phyloP scores from a whole-genome alignment of 2,888 invertebrate genomes.

The Geophilus truncorum region DNA sequence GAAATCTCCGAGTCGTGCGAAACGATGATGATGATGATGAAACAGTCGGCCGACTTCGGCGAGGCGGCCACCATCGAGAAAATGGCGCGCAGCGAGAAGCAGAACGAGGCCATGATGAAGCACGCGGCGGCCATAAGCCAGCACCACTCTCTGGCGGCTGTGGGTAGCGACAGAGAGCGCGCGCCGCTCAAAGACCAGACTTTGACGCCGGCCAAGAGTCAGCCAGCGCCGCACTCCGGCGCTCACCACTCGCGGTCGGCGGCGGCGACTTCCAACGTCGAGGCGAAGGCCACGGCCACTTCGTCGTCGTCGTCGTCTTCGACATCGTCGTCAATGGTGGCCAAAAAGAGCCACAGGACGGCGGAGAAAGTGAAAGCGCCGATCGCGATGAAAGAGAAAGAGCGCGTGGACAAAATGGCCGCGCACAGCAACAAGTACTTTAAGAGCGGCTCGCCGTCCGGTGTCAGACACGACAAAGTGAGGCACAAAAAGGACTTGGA shows the following conservation, averaged over 20 bases:
- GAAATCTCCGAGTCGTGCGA: not conserved
- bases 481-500: not conserved
- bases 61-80: not conserved
- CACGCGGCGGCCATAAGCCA: not conserved
- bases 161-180: not conserved
- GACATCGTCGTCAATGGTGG: not conserved
- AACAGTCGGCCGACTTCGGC: not conserved
- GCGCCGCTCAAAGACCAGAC: not conserved
- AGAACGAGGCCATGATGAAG: not conserved
- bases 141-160: not conserved
- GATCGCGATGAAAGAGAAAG: not conserved
- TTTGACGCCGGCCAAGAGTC: not conserved
- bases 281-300: not conserved
- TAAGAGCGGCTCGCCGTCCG: not conserved
- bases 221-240: not conserved
- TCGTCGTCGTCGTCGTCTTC: not conserved
- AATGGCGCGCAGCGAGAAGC: not conserved
- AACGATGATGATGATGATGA: not conserved
- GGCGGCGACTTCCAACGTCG: not conserved
- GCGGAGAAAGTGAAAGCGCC: not conserved
- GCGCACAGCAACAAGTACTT: not conserved
- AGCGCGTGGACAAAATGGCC: not conserved
- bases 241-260: not conserved
- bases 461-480: not conserved
- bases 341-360: not conserved